Evolutionary conservation across 1,140 invertebrate species (phyloP).

Genomic region (Trinorchestia longiramus): DNA sequence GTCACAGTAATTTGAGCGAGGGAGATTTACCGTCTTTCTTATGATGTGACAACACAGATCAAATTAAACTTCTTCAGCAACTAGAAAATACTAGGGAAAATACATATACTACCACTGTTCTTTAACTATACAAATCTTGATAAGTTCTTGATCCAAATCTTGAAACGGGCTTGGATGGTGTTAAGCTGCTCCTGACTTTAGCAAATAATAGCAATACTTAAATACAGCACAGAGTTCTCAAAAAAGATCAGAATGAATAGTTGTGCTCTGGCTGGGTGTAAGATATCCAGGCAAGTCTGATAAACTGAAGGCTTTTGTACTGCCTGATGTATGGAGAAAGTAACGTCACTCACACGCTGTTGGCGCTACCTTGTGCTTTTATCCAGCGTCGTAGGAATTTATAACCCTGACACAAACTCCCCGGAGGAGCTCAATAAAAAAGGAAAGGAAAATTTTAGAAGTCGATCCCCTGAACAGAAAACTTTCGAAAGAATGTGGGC

Average conservation of each 20-base stretch:
- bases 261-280: not conserved
- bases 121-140: no score
- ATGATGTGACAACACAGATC: no score
- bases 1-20: no score
- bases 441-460: not conserved
- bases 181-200: not conserved
- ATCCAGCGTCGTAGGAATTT: not conserved
- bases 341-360: not conserved
- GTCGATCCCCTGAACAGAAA: not conserved
- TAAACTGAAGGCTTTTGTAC: slow-evolving; percentile 25
- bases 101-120: no score
- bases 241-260: not conserved
- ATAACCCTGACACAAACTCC: slow-evolving; percentile 15
- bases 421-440: not conserved
- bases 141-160: no score
- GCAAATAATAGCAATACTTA: not conserved
- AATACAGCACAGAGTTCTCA: not conserved
- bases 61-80: no score
- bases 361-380: not conserved
- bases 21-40: no score
- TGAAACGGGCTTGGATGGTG: no score
- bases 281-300: not conserved
- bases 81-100: no score
- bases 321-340: not conserved
- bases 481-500: not conserved